Percentiles rank a stretch among this genome's conserved stretches.
These are phyloP conservation scores for Argya squamiceps DNA, from an alignment of 2,797 vertebrate genomes.

Conservation along the genomic window DNA sequence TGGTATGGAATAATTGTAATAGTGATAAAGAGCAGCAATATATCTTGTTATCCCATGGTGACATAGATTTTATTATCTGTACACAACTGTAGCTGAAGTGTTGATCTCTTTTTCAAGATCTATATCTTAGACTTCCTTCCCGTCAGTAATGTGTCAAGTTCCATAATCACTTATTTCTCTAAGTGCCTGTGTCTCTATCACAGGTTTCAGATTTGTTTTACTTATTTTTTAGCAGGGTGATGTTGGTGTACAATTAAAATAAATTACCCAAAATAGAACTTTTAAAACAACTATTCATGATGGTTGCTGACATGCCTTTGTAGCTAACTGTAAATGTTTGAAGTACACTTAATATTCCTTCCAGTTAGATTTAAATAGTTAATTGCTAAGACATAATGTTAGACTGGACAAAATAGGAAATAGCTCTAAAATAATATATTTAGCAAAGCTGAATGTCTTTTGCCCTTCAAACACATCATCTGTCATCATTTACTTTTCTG, in stretches of 20 bases:
- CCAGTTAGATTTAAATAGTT: background rate
- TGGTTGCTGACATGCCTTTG: background rate
- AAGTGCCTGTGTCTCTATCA: background rate
- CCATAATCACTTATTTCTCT: background rate
- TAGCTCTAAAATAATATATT: background rate
- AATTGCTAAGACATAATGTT: background rate
- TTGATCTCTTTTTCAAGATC: background rate
- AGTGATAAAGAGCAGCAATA: background rate
- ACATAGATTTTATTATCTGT: background rate
- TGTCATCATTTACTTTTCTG: background rate
- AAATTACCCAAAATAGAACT: background rate
- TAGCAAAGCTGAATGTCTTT: background rate
- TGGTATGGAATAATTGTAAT: background rate
- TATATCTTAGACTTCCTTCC: background rate
- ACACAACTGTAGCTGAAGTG: background rate
- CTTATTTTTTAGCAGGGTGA: background rate
- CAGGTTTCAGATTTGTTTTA: background rate
- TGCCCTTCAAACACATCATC: background rate
- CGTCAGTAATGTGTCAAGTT: background rate
- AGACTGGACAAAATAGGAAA: background rate
- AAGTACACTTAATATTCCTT: background rate
- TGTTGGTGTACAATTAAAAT: background rate
- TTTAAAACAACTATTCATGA: background rate
- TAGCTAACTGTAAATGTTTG: background rate
- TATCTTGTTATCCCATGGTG: background rate